phyloP scores from a whole-genome alignment of 2,113 vertebrate species.

The Protobothrops mucrosquamatus region DNA sequence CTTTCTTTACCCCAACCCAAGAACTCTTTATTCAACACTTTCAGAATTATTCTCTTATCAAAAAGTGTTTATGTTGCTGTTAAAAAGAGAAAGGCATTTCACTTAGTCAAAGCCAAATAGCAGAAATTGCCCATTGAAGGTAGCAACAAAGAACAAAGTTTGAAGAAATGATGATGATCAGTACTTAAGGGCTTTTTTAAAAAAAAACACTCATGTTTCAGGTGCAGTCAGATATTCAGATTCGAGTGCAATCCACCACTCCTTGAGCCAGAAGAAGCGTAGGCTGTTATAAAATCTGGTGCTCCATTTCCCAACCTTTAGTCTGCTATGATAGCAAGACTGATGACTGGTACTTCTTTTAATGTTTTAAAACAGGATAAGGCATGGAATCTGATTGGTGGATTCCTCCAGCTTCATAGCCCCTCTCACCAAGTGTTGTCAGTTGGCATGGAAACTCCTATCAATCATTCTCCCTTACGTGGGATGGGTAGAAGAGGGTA shows the following conservation, averaged over 20 bases:
- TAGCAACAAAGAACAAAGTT: not conserved
- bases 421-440: not conserved
- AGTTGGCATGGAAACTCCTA: not conserved
- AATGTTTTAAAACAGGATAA: not conserved
- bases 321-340: not conserved
- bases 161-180: not conserved
- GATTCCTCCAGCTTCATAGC: not conserved
- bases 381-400: not conserved
- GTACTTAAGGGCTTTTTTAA: not conserved
- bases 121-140: not conserved
- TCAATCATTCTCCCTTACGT: not conserved
- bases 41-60: not conserved
- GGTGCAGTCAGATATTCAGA: not conserved
- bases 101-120: not conserved
- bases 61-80: not conserved
- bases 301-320: not conserved
- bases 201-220: not conserved
- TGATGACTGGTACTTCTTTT: not conserved
- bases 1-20: not conserved
- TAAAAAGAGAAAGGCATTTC: not conserved
- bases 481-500: not conserved
- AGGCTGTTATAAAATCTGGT: not conserved
- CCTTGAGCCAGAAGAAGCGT: not conserved
- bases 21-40: not conserved
- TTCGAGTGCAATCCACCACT: not conserved